Percentiles rank a stretch among this genome's conserved stretches.
Conservation (phyloP, 2,797 vertebrate genomes). For the Gallirallus australis region DNA sequence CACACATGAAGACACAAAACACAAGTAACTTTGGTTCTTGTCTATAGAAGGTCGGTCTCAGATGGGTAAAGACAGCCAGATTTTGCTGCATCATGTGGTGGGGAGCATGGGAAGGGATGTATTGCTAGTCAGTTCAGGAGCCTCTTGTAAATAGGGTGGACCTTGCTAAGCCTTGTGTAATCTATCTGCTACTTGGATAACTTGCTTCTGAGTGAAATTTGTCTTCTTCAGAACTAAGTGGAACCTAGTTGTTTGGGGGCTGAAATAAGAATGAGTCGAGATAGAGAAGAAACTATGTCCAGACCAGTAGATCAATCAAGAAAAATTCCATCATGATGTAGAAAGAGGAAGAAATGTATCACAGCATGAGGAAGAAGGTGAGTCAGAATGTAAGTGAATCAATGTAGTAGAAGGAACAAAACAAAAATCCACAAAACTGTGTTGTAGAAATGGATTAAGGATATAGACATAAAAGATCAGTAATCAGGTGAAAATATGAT, state of each 20-base stretch:
- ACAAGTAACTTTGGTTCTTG: background rate
- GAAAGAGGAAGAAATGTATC: background rate
- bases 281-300: background rate
- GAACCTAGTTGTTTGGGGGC: background rate
- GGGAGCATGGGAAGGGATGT: background rate
- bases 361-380: background rate
- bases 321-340: background rate
- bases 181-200: background rate
- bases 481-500: background rate
- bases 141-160: background rate
- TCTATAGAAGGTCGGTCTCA: background rate
- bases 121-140: background rate
- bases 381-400: background rate
- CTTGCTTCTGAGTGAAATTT: background rate
- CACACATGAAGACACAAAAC: fast-evolving
- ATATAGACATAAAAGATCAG: background rate
- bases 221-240: background rate
- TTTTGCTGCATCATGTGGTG: background rate
- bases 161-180: background rate
- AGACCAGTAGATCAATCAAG: background rate
- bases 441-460: background rate
- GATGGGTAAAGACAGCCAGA: background rate
- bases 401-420: background rate
- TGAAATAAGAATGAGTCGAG: background rate
- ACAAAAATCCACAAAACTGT: background rate